These are phyloP conservation scores for Betta splendens DNA, from an alignment of 2,797 vertebrate species.

Conservation along the genomic window DNA sequence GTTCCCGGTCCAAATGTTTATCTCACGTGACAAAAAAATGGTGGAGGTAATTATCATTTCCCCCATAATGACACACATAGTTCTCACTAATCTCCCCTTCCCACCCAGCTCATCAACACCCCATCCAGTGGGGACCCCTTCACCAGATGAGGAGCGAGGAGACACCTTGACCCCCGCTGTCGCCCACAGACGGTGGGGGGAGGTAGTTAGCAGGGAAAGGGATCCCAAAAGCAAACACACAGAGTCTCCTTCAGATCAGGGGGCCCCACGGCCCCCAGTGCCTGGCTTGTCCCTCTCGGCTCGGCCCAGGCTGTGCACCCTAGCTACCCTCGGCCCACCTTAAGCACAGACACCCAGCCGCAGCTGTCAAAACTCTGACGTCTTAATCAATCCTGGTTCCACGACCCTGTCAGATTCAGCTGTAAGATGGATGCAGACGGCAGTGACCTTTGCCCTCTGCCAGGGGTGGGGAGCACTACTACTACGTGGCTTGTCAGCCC, in stretches of 20 bases:
- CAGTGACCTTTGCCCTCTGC: slow-evolving; percentile 85
- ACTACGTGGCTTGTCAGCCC: slow-evolving; percentile 59
- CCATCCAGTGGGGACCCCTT: slow-evolving; percentile 49
- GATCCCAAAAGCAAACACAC: slow-evolving; percentile 78
- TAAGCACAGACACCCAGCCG: slow-evolving; percentile 18
- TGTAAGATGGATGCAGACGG: slow-evolving; percentile 92
- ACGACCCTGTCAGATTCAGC: slow-evolving; percentile 80
- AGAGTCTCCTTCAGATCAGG: slow-evolving; percentile 59
- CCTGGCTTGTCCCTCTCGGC: slow-evolving; percentile 73
- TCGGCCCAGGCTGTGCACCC: slow-evolving; percentile 65
- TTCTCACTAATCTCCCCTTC: slow-evolving; percentile 35
- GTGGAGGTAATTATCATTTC: slow-evolving; percentile 19
- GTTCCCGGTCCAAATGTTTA: neutral
- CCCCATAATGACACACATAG: slow-evolving; percentile 18
- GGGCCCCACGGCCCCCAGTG: slow-evolving; percentile 53
- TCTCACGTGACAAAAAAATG: slow-evolving; percentile 1
- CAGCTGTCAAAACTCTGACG: slow-evolving; percentile 90
- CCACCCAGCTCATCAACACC: slow-evolving; percentile 39
- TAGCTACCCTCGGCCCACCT: slow-evolving; percentile 54
- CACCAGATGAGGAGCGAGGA: slow-evolving; percentile 77
- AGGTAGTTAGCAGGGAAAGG: slow-evolving; percentile 59
- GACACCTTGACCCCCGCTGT: slow-evolving; percentile 50
- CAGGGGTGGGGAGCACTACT: slow-evolving; percentile 79
- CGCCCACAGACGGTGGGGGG: slow-evolving; percentile 16
- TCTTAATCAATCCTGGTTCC: slow-evolving; percentile 94